These are phyloP conservation scores for Phalanger gymnotis DNA, from an alignment of 2,797 vertebrate genomes.

Conservation along the genomic window DNA sequence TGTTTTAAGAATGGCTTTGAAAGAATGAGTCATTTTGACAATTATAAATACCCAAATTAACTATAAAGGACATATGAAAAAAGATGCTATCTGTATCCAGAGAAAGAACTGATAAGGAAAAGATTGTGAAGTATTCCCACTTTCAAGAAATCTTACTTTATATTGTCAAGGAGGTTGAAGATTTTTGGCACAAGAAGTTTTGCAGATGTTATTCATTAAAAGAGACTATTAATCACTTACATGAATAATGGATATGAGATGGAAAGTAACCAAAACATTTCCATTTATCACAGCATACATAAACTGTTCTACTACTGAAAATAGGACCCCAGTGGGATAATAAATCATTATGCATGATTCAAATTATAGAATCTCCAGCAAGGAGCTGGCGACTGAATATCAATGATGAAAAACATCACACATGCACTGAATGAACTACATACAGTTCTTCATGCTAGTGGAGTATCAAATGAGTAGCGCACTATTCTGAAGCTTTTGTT, in stretches of 20 bases:
- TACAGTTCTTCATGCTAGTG: slow-evolving; percentile 73
- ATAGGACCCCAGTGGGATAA: slow-evolving; percentile 89
- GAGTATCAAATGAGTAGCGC: slow-evolving; percentile 77
- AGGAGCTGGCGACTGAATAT: slow-evolving; percentile 88
- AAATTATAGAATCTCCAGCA: slow-evolving; percentile 90
- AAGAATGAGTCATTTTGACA: too few relatives aligned
- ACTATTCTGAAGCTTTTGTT: slow-evolving; percentile 42
- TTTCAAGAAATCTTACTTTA: slow-evolving; percentile 87
- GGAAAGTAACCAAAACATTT: slow-evolving; percentile 84
- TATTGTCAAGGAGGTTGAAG: slow-evolving; percentile 78
- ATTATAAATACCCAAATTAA: too few relatives aligned
- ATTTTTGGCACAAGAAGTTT: slow-evolving; percentile 84
- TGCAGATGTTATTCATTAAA: slow-evolving; percentile 91
- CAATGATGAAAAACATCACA: slow-evolving; percentile 87
- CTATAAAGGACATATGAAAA: too few relatives aligned
- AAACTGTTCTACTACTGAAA: slow-evolving; percentile 88
- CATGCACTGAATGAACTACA: slow-evolving; percentile 83
- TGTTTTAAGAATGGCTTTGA: too few relatives aligned
- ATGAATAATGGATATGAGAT: slow-evolving; percentile 86
- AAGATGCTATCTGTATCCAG: too few relatives aligned
- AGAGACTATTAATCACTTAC: slow-evolving; percentile 86
- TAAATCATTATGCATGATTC: slow-evolving; percentile 92
- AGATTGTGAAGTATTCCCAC: slow-evolving; percentile 81
- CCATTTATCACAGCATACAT: slow-evolving; percentile 88
- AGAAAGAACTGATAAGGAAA: too few relatives aligned